Base-by-base conservation (phyloP, 2,113 vertebrate species). In the Corydoras sp. region DNA sequence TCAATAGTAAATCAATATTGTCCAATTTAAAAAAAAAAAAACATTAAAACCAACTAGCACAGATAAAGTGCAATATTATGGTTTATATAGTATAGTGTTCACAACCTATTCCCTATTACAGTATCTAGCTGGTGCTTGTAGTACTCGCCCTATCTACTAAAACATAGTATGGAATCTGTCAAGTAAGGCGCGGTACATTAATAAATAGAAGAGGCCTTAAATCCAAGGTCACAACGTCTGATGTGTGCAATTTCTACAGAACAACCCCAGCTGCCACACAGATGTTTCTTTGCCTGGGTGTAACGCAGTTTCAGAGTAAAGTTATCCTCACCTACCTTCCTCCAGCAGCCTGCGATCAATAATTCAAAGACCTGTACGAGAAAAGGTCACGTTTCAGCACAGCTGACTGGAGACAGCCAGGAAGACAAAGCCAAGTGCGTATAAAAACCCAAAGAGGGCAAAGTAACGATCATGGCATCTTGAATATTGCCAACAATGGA, bases 371-470 rank as follows among this genome's bases (percentile, higher is more conserved):
- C 63, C 55, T 55, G 62, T 60, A 59, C 71, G 61, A 79, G 67
- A 79, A 69, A 69, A 65, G 82, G 78, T 77, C 73, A 63, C 77
- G 61, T 82, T 79, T 79, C 79, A 60, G 59, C 56, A 62, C 43
- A 49, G 79, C 73, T 67, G 68, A 80, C 69, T 51, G 31, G 24
- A 70, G 14, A 71, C 68, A 11, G 35, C 58, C 67, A 56, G 63
- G 50, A 72, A 50, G 51, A 31, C 69, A 3, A 13, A 35, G 49
- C 10, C 14, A 29, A 30, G 48, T 0, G 29, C 49, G 62, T 53
- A 7, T 12, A 9, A n/a, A 72, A 15, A 8, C 54, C 54, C 54
- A 56, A 12, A 10, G 32, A 60, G 50, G 35, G 67, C 31, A 54
- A 70, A 49, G 63, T 74, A 53, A 53, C 51, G 51, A 14, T 14